Evolutionary conservation across 2,888 invertebrate genomes (phyloP).

Genomic region (Drosophila stalkeri): DNA sequence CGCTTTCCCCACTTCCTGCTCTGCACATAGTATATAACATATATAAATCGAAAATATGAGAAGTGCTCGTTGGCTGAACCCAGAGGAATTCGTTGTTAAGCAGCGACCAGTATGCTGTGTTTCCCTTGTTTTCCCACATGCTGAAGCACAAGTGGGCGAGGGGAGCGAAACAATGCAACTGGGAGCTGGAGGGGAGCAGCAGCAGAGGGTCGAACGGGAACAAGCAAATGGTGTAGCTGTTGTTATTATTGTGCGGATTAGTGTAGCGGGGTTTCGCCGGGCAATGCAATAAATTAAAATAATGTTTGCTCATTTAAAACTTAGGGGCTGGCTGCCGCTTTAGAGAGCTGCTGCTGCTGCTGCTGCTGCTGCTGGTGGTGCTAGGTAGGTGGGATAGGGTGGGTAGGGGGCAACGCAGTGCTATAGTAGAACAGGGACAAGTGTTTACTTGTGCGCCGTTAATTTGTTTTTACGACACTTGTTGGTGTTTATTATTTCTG

Average conservation of each 20-base stretch:
- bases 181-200: neutral
- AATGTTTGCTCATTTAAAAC: constrained; percentile 72
- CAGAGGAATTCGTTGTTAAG: constrained; percentile 40
- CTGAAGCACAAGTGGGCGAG: constrained; percentile 8
- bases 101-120: constrained; percentile 20
- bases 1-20: neutral
- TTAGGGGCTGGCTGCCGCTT: constrained; percentile 43
- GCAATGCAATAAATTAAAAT: constrained; percentile 71
- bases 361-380: neutral
- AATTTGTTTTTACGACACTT: constrained; percentile 73
- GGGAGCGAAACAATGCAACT: constrained; percentile 34
- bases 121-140: constrained; percentile 11
- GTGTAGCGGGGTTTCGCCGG: constrained; percentile 37
- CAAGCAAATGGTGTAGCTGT: constrained; percentile 36
- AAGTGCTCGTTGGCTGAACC: constrained; percentile 30
- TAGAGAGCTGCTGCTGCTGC: constrained; percentile 1
- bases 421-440: constrained; percentile 45
- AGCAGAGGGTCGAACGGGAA: neutral
- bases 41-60: constrained; percentile 52
- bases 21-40: neutral
- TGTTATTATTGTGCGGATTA: constrained; percentile 50
- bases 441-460: constrained; percentile 71
- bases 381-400: neutral
- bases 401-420: neutral
- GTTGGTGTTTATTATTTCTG: constrained; percentile 71